phyloP scores from a whole-genome alignment of 2,797 vertebrate species.

The Cynopterus sphinx region DNA sequence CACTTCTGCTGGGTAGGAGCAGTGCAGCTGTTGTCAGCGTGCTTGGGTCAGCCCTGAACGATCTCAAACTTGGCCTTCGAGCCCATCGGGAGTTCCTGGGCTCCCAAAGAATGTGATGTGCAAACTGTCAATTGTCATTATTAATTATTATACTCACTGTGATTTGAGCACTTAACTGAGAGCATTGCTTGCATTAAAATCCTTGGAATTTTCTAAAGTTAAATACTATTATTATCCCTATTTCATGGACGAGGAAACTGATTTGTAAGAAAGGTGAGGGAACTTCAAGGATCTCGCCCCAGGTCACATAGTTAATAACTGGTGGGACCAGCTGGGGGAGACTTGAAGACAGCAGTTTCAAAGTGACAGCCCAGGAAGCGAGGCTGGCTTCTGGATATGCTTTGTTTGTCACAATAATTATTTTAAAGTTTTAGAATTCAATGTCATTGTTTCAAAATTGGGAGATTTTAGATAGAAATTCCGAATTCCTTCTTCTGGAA shows the following conservation, averaged over 20 bases:
- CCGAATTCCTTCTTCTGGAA: neutral
- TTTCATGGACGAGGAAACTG: neutral
- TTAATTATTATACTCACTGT: neutral
- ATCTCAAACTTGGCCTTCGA: neutral
- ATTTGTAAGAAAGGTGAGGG: neutral
- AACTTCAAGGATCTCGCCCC: neutral
- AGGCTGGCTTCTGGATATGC: no score
- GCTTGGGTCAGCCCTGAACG: no score
- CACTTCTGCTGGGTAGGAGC: no score
- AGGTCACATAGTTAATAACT: neutral
- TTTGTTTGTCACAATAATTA: neutral
- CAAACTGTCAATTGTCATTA: neutral
- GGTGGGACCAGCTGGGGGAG: neutral
- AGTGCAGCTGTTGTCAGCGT: accelerated
- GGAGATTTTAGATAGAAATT: neutral
- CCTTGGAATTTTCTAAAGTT: neutral
- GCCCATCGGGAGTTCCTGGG: neutral
- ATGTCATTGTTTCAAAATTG: neutral
- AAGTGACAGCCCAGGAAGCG: neutral
- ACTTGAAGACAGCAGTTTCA: neutral
- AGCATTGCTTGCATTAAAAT: neutral
- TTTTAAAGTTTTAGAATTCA: neutral
- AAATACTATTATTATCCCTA: neutral
- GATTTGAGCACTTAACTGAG: neutral
- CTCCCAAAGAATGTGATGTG: neutral